Conservation (phyloP, 2,797 vertebrate genomes). For the Characodon lateralis region DNA sequence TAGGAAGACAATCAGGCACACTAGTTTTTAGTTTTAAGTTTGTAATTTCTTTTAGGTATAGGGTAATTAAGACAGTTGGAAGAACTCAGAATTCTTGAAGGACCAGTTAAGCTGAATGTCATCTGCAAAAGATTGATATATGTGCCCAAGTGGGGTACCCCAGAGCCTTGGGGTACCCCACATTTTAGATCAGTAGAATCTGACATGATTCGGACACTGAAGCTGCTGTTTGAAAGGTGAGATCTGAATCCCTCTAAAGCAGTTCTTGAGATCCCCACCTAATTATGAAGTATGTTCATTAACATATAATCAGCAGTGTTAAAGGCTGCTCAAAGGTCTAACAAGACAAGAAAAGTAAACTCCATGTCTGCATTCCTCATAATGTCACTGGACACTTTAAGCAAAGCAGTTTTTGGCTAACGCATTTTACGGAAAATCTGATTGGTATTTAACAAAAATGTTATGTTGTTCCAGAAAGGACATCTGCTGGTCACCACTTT, state of each 20-base stretch:
- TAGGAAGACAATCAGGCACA: too few species aligned
- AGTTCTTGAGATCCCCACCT: neutral
- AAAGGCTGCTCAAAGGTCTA: neutral
- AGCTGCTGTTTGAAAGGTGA: too few species aligned
- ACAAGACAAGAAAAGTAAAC: neutral
- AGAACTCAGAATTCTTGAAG: neutral
- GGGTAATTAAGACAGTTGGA: neutral
- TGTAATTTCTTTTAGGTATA: neutral
- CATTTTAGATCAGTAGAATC: neutral
- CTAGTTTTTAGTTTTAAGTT: too few species aligned
- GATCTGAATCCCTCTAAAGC: too few species aligned
- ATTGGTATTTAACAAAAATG: neutral
- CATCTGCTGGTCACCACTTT: neutral
- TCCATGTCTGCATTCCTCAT: neutral
- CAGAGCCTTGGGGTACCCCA: neutral
- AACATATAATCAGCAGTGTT: neutral
- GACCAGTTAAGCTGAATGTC: neutral
- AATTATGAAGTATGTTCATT: neutral
- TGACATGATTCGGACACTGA: neutral
- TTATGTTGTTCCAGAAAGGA: neutral
- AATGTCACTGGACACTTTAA: neutral
- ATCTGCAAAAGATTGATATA: neutral
- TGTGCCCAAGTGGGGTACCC: neutral
- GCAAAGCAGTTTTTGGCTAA: neutral
- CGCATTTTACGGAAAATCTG: neutral